Conservation (phyloP, 1,140 invertebrate species). For the Yoshiicerus persimilis region DNA sequence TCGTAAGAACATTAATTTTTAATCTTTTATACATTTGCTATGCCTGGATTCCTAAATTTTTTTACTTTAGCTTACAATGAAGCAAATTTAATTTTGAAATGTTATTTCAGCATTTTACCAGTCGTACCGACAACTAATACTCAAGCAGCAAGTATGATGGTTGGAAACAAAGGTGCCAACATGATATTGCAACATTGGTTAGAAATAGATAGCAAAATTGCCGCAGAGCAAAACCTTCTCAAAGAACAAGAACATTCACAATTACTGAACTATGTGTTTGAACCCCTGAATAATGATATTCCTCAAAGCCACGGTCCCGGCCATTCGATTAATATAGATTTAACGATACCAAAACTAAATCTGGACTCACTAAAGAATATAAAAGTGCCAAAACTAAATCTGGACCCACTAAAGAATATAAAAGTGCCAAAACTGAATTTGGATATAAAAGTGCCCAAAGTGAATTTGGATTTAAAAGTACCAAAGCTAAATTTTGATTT, state of each 20-base stretch:
- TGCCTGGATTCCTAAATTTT: constrained; percentile 53
- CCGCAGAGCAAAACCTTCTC: not conserved
- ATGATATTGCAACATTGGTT: constrained; percentile 13
- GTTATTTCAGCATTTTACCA: not conserved
- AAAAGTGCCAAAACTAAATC: too few species aligned
- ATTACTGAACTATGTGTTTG: not conserved
- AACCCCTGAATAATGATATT: not conserved
- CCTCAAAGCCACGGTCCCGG: not conserved
- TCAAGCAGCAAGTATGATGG: not conserved
- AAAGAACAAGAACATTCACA: not conserved
- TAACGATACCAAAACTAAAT: not conserved
- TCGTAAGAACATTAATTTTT: not conserved
- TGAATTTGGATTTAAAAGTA: not conserved
- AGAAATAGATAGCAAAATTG: not conserved
- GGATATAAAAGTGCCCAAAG: too few species aligned
- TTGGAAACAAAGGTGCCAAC: constrained; percentile 24
- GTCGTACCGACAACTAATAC: not conserved
- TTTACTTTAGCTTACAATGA: constrained; percentile 36
- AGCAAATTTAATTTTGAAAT: not conserved
- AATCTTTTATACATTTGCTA: constrained; percentile 67
- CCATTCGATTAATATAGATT: not conserved
- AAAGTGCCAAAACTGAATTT: not conserved
- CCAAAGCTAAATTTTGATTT: too few species aligned
- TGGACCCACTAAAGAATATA: too few species aligned
- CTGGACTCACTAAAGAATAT: too few species aligned